Evolutionary conservation across 2,113 vertebrate species (phyloP).

Genomic region (Procavia capensis): DNA sequence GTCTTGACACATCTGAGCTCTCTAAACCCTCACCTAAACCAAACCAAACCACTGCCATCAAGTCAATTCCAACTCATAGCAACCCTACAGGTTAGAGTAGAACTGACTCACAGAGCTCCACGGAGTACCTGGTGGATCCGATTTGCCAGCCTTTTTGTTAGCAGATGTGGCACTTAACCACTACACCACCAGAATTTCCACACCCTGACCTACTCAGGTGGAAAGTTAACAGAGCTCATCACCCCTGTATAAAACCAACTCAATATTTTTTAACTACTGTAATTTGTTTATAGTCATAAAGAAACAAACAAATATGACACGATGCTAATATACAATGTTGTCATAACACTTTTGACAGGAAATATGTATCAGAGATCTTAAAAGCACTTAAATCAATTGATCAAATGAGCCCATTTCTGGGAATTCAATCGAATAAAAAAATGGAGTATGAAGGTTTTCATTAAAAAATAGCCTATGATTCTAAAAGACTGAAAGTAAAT

Average conservation of each 20-base stretch:
- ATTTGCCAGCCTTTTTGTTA: too few species aligned
- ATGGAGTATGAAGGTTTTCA: background rate
- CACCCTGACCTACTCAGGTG: background rate
- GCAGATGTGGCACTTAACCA: too few species aligned
- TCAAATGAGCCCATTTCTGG: background rate
- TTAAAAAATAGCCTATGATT: background rate
- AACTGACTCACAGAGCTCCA: too few species aligned
- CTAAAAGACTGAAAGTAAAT: background rate
- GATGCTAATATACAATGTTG: accelerated
- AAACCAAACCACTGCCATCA: too few species aligned
- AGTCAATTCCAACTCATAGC: too few species aligned
- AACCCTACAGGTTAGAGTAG: too few species aligned
- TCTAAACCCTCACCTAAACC: background rate
- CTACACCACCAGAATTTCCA: too few species aligned
- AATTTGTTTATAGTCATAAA: background rate
- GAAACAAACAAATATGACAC: accelerated
- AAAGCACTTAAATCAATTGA: background rate
- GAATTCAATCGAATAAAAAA: background rate
- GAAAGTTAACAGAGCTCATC: background rate
- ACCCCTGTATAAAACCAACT: background rate
- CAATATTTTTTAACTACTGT: background rate
- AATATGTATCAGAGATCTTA: background rate
- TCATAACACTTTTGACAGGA: background rate
- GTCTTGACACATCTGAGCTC: background rate
- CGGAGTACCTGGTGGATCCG: too few species aligned